Percentiles rank a stretch among this genome's conserved stretches.
Conservation (phyloP, 2,888 invertebrate species). For the Sesia apiformis region DNA sequence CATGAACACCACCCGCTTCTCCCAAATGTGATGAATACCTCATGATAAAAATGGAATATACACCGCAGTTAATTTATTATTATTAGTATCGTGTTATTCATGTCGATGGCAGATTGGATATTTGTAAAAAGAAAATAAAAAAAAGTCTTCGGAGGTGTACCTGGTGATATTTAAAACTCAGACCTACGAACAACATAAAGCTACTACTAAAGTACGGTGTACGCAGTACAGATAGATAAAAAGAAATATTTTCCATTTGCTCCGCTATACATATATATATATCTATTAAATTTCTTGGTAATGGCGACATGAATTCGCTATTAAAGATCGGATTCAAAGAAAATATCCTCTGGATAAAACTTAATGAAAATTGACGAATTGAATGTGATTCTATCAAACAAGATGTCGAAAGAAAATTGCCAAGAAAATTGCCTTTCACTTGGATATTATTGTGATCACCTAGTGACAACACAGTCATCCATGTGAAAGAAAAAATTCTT, state of each 20-base stretch:
- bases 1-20: constrained; percentile 27
- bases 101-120: constrained; percentile 30
- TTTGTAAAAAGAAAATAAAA: constrained; percentile 30
- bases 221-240: constrained; percentile 20
- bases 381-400: not conserved
- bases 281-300: not conserved
- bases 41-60: not conserved
- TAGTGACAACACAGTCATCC: not conserved
- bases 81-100: constrained; percentile 23
- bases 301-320: not conserved
- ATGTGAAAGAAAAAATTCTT: not conserved
- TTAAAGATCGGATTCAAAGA: not conserved
- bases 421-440: not conserved
- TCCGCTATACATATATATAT: not conserved
- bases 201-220: constrained; percentile 63
- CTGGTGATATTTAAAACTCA: constrained; percentile 36
- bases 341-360: not conserved
- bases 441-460: not conserved
- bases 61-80: not conserved
- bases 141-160: constrained; percentile 35
- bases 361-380: not conserved
- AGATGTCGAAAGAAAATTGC: not conserved
- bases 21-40: not conserved
- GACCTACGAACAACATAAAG: constrained; percentile 71
- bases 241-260: not conserved